Conservation (phyloP, 2,888 invertebrate species). For the Hemicrepidius hirtus region DNA sequence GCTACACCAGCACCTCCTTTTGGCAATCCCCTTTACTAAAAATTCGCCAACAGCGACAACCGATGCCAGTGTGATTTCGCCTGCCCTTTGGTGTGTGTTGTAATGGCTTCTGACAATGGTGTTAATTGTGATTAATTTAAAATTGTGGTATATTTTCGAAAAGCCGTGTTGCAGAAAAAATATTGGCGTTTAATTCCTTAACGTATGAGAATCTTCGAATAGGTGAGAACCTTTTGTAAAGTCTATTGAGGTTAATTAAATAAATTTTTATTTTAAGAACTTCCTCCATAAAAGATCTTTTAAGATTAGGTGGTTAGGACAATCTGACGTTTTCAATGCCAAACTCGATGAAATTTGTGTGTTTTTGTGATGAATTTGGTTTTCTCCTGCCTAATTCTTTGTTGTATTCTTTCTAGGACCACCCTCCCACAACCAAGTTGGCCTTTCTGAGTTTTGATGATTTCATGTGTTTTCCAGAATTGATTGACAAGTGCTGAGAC, state of each 20-base stretch:
- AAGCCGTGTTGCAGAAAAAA: not conserved
- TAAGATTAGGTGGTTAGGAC: constrained; percentile 28
- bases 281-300: constrained; percentile 52
- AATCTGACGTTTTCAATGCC: constrained; percentile 2
- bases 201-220: not conserved
- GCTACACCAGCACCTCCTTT: constrained; percentile 41
- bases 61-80: constrained; percentile 59
- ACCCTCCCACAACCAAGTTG: constrained; percentile 39
- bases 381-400: constrained; percentile 3
- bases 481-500: constrained; percentile 28
- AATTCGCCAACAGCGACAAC: constrained; percentile 54
- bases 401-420: constrained; percentile 28
- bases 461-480: constrained; percentile 48
- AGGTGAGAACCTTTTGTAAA: constrained; percentile 31
- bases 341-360: not conserved
- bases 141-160: constrained; percentile 10
- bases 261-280: constrained; percentile 52
- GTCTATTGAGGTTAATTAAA: constrained; percentile 54
- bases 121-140: constrained; percentile 60
- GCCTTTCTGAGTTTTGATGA: constrained; percentile 40
- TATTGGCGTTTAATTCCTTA: not conserved
- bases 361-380: constrained; percentile 14
- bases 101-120: constrained; percentile 68
- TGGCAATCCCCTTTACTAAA: constrained; percentile 45
- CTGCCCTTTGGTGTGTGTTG: constrained; percentile 61